Evolutionary conservation across 2,888 invertebrate genomes (phyloP).

Genomic region (Fragum fragum): DNA sequence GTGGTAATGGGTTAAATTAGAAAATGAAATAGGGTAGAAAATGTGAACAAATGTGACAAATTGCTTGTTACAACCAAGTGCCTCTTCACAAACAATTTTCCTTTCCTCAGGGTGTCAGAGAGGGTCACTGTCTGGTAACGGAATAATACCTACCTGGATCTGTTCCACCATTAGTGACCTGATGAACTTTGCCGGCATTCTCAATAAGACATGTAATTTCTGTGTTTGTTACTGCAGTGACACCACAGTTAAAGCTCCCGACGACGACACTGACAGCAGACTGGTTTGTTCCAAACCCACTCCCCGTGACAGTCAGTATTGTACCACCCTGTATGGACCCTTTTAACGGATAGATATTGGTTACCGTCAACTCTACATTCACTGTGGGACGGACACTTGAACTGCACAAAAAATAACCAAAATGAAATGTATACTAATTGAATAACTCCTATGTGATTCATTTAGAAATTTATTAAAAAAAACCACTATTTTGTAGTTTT

Average conservation of each 20-base stretch:
- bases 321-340: slow-evolving; percentile 77
- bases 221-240: slow-evolving; percentile 48
- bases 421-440: too few relatives aligned
- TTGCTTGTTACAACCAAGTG: too few relatives aligned
- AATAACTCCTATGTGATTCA: too few relatives aligned
- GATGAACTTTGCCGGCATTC: slow-evolving; percentile 65
- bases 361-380: slow-evolving; percentile 66
- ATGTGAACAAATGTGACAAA: too few relatives aligned
- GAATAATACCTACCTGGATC: slow-evolving; percentile 46
- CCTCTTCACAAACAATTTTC: neutral
- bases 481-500: too few relatives aligned
- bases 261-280: slow-evolving; percentile 67
- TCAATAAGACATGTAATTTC: slow-evolving; percentile 67
- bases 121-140: too few relatives aligned
- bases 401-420: slow-evolving; percentile 13
- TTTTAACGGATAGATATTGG: slow-evolving; percentile 68
- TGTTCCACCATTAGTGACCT: slow-evolving; percentile 68
- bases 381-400: slow-evolving; percentile 44
- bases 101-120: too few relatives aligned
- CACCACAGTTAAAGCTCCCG: slow-evolving; percentile 61
- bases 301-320: slow-evolving; percentile 72
- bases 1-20: too few relatives aligned
- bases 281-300: slow-evolving; percentile 70
- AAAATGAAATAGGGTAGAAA: too few relatives aligned
- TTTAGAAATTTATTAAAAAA: too few relatives aligned